Base-by-base conservation (phyloP, 2,113 vertebrate genomes). In the Verasper variegatus region DNA sequence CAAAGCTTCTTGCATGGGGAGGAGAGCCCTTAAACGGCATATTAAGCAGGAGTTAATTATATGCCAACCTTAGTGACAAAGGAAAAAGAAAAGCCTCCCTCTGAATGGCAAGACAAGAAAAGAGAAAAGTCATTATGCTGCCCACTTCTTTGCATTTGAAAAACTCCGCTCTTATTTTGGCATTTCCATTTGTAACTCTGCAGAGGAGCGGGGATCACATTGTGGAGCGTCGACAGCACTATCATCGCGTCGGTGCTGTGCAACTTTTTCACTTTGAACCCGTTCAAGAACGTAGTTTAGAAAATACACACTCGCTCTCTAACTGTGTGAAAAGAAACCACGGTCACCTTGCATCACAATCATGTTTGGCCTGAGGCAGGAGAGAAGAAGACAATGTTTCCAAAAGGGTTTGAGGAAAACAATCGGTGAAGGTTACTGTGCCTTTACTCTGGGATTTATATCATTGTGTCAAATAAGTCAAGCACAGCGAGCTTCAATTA, bases 11-110 rank as follows among this genome's bases (percentile, higher is more conserved):
- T 77, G 79, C 94, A 91, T 85, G 90, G 92, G 91, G 93, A 94
- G 93, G 86, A 92, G 90, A 92, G 83, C 88, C 89, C 91, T 93
- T 94, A 93, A 93, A 94, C 92, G 92, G 94, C 94, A 95, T 94
- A 95, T 95, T 95, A 95, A 95, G 91, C 92, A 93, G 92, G 91
- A 94, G 94, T 95, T 94, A 95, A 95, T 95, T 94, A 95, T 94
- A 95, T 92, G 93, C 94, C 91, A 92, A 92, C 88, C 91, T 88
- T 84, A 91, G 91, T 90, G 90, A 94, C 94, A 95, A 95, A 92
- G 88, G 90, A 64, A 89, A 31, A 89, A 92, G 92, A 92, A 95
- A 94, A 93, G 90, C 91, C 92, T 92, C 88, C 81, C 83, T 77
- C 90, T 93, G 92, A 94, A 95, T 93, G 92, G 91, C 82, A 82